Evolutionary conservation across 1,140 invertebrate genomes (phyloP), one percentile per base, ranked within the genome.

Genomic region (Druon quercuslanigerum): DNA sequence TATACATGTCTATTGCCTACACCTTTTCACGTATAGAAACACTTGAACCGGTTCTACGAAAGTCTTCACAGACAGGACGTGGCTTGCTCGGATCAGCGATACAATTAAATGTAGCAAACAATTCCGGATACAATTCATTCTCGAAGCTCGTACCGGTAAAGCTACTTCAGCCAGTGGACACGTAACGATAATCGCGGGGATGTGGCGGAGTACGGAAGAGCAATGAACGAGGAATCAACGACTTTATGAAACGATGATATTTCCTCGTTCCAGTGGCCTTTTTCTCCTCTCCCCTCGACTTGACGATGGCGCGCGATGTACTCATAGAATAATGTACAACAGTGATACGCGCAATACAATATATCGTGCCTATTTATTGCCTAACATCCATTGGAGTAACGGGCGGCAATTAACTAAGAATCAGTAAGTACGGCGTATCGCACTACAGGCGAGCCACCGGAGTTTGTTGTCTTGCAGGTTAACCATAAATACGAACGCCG

Each of bases 261-360:
- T 82, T 82, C 81, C 81, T 82, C 81, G 81, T 82, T 82, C 81
- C 81, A 78, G 81, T 82, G 79, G 72, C 71, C 76, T 78, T 79
- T 82, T 82, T 82, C 52, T 19, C 60, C 60, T 73, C 76, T 57
- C 73, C 74, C 60, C 60, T 71, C 50, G 72, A 9, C 54, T 51
- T 72, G n/a, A 33, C 25, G 25, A 33, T 57, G 60, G 57, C 50
- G 78, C 71, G 60, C 77, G 74, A 82, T 79, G 79, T 82, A 73
- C 71, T 75, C 71, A 7, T 77, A 40, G 75, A 82, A 82, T 82
- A 82, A 82, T 82, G 71, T 73, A 76, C 78, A 74, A 76, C 71
- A 79, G 73, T 72, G 77, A 79, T 81, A 73, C 75, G 75, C 73
- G 72, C 75, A 78, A 77, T 79, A 82, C 80, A 79, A 82, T 82